Evolutionary conservation across 2,797 vertebrate genomes (phyloP).

Genomic region (Balearica regulorum): DNA sequence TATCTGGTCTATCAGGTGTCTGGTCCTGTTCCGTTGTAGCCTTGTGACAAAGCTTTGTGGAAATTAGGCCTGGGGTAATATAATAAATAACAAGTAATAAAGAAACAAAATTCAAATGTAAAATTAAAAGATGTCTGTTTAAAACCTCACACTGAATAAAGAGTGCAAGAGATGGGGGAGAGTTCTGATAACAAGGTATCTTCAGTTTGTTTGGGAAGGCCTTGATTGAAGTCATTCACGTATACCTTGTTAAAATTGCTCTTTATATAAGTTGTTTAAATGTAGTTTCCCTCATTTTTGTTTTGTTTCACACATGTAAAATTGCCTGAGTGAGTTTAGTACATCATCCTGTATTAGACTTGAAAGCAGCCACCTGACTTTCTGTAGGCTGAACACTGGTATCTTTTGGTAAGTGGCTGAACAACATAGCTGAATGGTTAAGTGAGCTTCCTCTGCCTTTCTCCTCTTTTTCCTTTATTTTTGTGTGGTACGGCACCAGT

Average conservation of each 20-base stretch:
- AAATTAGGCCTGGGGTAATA: neutral
- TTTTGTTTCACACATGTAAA: conserved; percentile 27
- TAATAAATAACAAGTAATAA: neutral
- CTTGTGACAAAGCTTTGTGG: neutral
- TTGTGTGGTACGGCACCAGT: neutral
- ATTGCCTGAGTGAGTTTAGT: neutral
- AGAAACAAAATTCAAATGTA: neutral
- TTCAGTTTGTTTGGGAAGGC: neutral
- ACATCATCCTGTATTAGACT: neutral
- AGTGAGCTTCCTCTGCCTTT: neutral
- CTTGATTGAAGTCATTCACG: neutral
- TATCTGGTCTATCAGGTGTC: neutral
- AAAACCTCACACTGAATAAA: neutral
- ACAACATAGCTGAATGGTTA: neutral
- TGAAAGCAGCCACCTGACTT: conserved; percentile 40
- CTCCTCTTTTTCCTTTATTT: neutral
- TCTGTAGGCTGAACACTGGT: neutral
- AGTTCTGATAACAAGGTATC: neutral
- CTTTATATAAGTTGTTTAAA: neutral
- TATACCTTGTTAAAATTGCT: neutral
- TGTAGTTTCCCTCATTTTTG: neutral
- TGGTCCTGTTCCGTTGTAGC: neutral
- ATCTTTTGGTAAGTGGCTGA: neutral
- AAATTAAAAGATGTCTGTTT: neutral
- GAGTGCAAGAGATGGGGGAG: neutral